Percentiles rank a stretch among this genome's conserved stretches.
Conservation (phyloP, 53 echinoderm and acorn worm genomes). For the Glandiceps talaboti region DNA sequence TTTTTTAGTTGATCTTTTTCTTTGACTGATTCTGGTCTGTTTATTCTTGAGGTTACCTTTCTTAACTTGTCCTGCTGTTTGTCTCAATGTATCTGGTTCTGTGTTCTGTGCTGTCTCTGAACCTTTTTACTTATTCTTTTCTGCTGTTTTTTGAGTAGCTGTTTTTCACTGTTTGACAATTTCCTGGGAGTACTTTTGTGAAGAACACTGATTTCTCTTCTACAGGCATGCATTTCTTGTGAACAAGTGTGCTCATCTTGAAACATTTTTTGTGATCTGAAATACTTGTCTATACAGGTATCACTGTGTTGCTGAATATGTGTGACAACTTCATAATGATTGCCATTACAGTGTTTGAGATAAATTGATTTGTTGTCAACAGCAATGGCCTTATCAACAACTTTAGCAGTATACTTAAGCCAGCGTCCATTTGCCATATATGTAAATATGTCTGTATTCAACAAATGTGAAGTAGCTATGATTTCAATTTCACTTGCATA, state of each 20-base stretch:
- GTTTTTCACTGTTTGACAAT: neutral
- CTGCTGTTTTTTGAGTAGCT: neutral
- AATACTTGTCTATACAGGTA: neutral
- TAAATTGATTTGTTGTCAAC: neutral
- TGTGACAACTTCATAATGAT: neutral
- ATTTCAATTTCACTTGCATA: neutral
- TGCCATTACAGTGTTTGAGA: neutral
- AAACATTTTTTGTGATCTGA: neutral
- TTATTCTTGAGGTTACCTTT: neutral
- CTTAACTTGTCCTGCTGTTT: neutral
- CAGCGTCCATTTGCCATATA: neutral
- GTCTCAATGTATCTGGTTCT: neutral
- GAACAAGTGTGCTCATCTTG: neutral
- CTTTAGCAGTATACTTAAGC: neutral
- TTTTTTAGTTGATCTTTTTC: neutral
- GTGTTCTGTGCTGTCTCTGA: neutral
- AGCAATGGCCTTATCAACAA: neutral
- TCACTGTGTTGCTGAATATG: too few relatives aligned
- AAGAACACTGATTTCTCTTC: too few relatives aligned
- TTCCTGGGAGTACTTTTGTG: neutral
- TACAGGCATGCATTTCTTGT: too few relatives aligned
- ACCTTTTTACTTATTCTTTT: neutral
- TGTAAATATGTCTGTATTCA: neutral
- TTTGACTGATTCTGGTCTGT: neutral
- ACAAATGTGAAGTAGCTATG: neutral